These are phyloP conservation scores for Dolichopus griseipennis DNA, from an alignment of 2,888 invertebrate species.

Conservation along the genomic window DNA sequence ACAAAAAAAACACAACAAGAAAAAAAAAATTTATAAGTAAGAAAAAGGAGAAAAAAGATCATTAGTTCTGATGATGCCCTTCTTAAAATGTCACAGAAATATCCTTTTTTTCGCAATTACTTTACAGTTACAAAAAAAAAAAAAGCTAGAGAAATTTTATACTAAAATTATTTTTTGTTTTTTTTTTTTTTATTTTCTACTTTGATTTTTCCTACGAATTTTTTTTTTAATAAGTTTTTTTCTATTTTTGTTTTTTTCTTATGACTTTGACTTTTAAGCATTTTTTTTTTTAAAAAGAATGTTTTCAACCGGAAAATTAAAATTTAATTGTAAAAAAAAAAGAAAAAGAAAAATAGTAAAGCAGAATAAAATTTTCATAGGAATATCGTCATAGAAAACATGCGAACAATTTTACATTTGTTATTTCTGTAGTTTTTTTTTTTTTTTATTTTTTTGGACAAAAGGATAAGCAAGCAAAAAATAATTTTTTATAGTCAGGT, in stretches of 20 bases:
- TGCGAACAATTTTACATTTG: not conserved
- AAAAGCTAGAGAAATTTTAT: not conserved
- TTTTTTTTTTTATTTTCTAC: not conserved
- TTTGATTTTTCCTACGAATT: no score
- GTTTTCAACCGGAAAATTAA: conserved; percentile 4
- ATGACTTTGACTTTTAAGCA: not conserved
- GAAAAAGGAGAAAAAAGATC: not conserved
- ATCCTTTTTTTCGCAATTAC: conserved; percentile 1
- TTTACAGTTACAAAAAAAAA: not conserved
- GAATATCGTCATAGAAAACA: not conserved
- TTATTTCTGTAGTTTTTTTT: no score
- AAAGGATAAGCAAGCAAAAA: no score
- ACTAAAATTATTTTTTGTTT: not conserved
- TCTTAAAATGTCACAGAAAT: not conserved
- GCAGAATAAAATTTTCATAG: no score
- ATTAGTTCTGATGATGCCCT: not conserved
- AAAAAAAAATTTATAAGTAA: not conserved
- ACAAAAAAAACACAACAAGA: not conserved
- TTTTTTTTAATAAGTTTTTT: not conserved
- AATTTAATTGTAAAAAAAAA: conserved; percentile 1
- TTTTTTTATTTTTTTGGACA: not conserved
- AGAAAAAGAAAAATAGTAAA: not conserved
- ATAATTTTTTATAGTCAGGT: not conserved
- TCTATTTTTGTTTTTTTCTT: not conserved
- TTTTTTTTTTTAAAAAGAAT: not conserved